These are phyloP conservation scores for Drosophila nasuta DNA, from an alignment of 1,140 invertebrate genomes.

Conservation along the genomic window DNA sequence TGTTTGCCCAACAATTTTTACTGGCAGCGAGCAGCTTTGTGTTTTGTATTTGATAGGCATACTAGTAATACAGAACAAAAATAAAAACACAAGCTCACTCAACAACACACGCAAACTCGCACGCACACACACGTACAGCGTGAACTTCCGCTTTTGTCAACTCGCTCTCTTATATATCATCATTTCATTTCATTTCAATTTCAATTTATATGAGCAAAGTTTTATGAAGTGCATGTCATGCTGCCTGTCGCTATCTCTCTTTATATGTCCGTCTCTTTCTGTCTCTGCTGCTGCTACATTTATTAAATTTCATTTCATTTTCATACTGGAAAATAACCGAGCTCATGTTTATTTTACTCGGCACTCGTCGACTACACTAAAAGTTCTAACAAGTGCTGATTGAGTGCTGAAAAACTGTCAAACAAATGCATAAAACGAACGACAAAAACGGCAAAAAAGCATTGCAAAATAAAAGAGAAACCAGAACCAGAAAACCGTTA, in stretches of 20 bases:
- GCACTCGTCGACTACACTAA: slow-evolving; percentile 60
- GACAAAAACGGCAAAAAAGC: slow-evolving; percentile 10
- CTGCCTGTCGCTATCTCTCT: slow-evolving; percentile 50
- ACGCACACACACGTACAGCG: slow-evolving; percentile 9
- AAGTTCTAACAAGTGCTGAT: slow-evolving; percentile 80
- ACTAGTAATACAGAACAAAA: slow-evolving; percentile 26
- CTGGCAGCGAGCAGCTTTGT: slow-evolving; percentile 46
- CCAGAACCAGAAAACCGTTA: slow-evolving; percentile 1
- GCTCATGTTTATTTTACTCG: slow-evolving; percentile 78
- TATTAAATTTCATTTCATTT: slow-evolving; percentile 81
- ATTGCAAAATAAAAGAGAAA: slow-evolving; percentile 1
- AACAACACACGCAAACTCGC: not conserved
- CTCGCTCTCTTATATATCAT: slow-evolving; percentile 54
- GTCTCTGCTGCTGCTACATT: slow-evolving; percentile 49
- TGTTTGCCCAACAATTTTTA: slow-evolving; percentile 75
- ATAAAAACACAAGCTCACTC: not conserved
- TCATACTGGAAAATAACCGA: slow-evolving; percentile 49
- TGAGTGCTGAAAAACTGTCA: slow-evolving; percentile 77
- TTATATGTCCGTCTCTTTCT: slow-evolving; percentile 13
- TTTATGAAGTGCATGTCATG: slow-evolving; percentile 81
- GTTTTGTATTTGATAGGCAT: slow-evolving; percentile 57
- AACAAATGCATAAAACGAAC: slow-evolving; percentile 55
- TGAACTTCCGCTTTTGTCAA: slow-evolving; percentile 44
- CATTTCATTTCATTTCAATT: slow-evolving; percentile 80
- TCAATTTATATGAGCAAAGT: slow-evolving; percentile 81